Evolutionary conservation across 92 coral and sea anemone species (phyloP).

Genomic region (Phenganax marumi): DNA sequence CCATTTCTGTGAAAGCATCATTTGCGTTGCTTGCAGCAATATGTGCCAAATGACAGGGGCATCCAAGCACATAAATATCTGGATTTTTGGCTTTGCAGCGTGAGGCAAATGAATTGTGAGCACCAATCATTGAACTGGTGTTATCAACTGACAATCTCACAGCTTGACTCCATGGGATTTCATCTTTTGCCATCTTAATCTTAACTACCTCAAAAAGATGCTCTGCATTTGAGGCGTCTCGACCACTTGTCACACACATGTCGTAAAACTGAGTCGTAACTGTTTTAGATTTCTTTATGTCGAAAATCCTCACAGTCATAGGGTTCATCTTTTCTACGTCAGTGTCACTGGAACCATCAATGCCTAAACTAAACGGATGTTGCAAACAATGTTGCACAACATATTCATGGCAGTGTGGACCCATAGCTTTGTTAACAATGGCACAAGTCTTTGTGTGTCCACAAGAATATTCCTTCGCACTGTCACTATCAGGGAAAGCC

Average conservation of each 20-base stretch:
- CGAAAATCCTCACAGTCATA: conserved; percentile 46
- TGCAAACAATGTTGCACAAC: conserved; percentile 24
- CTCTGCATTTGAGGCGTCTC: conserved; percentile 46
- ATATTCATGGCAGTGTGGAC: conserved; percentile 33
- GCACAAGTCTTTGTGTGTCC: conserved; percentile 51
- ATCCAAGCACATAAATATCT: conserved; percentile 23
- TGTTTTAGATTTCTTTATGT: conserved; percentile 43
- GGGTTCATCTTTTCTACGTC: conserved; percentile 51
- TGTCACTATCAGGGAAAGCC: conserved; percentile 45
- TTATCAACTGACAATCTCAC: conserved; percentile 26
- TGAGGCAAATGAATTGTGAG: conserved; percentile 28
- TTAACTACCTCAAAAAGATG: conserved; percentile 22
- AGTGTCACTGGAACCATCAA: conserved; percentile 59
- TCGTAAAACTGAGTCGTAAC: conserved; percentile 52
- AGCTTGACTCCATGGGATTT: conserved; percentile 24
- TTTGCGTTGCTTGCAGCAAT: conserved; percentile 34
- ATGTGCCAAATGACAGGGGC: conserved; percentile 28
- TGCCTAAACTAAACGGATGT: conserved; percentile 51
- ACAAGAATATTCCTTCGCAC: conserved; percentile 44
- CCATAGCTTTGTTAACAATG: conserved; percentile 36
- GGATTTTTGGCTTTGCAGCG: conserved; percentile 26
- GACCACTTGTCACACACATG: conserved; percentile 59
- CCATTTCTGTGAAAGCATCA: conserved; percentile 23
- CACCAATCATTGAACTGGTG: conserved; percentile 30
- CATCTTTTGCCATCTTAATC: conserved; percentile 21